Conservation (phyloP, 2,113 vertebrate species). For the Oncorhynchus kisutch region DNA sequence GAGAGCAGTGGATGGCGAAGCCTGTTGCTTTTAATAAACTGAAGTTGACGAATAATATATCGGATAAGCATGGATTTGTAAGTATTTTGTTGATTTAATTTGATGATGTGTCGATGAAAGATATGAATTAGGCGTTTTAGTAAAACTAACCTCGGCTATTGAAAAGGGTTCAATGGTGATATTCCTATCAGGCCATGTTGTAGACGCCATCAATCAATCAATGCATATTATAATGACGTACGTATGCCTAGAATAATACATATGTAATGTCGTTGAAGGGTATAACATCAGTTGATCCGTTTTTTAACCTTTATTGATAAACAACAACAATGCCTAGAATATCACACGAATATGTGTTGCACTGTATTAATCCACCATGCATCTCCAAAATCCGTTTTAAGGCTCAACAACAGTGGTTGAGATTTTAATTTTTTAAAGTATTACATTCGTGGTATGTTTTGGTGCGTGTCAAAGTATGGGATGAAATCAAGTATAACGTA, state of each 20-base stretch:
- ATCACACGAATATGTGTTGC: not conserved
- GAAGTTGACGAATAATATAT: slow-evolving; percentile 97
- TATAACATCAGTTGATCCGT: not conserved
- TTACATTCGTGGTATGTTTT: not conserved
- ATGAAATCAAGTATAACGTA: not conserved
- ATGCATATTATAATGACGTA: not conserved
- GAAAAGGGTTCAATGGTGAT: not conserved
- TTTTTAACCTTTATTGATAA: not conserved
- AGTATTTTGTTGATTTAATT: slow-evolving; percentile 61
- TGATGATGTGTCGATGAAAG: not conserved
- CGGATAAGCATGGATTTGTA: slow-evolving; percentile 97
- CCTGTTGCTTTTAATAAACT: slow-evolving; percentile 96
- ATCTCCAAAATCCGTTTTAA: not conserved
- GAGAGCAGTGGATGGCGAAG: slow-evolving; percentile 98
- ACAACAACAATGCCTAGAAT: too few relatives aligned
- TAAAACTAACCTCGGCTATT: too few relatives aligned
- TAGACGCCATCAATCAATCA: not conserved
- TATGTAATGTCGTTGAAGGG: not conserved
- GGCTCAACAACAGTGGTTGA: not conserved
- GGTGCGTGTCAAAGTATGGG: not conserved
- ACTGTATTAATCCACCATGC: not conserved
- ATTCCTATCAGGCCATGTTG: not conserved
- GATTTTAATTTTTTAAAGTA: not conserved
- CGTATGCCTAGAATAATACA: not conserved
- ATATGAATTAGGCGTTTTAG: not conserved